Percentiles rank a stretch among this genome's conserved stretches.
Evolutionary conservation across 2,113 vertebrate genomes (phyloP).

Genomic region (Nesoenas mayeri): DNA sequence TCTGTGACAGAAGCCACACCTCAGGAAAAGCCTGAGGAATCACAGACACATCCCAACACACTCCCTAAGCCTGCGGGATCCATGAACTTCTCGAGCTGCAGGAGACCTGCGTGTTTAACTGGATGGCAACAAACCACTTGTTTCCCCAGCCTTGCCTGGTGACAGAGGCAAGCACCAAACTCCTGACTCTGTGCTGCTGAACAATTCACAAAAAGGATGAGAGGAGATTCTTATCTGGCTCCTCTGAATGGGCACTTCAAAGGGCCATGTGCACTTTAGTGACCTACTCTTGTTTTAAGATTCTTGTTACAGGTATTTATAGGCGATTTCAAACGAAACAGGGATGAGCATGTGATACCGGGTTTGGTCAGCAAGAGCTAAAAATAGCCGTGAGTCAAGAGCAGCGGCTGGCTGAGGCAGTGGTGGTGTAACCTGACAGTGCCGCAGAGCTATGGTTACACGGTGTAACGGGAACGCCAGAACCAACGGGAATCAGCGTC

Average conservation of each 20-base stretch:
- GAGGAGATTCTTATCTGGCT: not conserved
- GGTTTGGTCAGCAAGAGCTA: conserved; percentile 40
- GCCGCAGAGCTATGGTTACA: not conserved
- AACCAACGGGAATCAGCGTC: not conserved
- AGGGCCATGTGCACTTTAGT: not conserved
- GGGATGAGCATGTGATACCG: not conserved
- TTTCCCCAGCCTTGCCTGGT: not conserved
- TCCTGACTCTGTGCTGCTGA: not conserved
- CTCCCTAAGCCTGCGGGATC: not conserved
- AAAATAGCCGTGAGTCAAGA: conserved; percentile 42
- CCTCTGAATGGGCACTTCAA: not conserved
- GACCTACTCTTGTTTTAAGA: not conserved
- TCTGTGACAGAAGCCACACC: not conserved
- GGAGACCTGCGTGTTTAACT: not conserved
- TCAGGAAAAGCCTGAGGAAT: not conserved
- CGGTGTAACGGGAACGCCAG: not conserved
- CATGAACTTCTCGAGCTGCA: not conserved
- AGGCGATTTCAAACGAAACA: not conserved
- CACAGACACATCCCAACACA: not conserved
- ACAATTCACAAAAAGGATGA: not conserved
- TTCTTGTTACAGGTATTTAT: not conserved
- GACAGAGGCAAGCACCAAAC: not conserved
- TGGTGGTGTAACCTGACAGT: not conserved
- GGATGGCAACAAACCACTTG: accelerated
- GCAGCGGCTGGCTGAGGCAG: not conserved